Evolutionary conservation across 2,797 vertebrate species (phyloP).

Genomic region (Melanotaenia trifasciata): DNA sequence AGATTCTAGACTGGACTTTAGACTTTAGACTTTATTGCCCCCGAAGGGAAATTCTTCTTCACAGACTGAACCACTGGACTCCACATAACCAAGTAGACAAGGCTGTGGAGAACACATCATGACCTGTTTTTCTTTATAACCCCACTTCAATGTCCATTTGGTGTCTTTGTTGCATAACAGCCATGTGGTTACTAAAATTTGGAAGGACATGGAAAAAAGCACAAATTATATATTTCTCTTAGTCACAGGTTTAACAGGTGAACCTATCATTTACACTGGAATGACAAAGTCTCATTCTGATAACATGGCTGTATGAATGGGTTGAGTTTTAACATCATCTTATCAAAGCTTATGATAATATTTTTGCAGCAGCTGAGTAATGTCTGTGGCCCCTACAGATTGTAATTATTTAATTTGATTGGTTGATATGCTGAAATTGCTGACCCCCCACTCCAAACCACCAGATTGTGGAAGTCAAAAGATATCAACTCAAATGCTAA

Average conservation of each 20-base stretch:
- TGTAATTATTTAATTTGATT: slow-evolving; percentile 73
- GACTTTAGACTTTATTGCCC: no score
- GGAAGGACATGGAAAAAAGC: background rate
- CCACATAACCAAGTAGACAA: no score
- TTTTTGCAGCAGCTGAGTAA: slow-evolving; percentile 50
- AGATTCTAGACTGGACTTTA: no score
- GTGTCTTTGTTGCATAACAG: background rate
- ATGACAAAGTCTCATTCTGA: background rate
- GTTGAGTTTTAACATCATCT: slow-evolving; percentile 15
- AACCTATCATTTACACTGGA: background rate
- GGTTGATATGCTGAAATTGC: slow-evolving; percentile 66
- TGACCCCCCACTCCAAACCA: slow-evolving; percentile 36
- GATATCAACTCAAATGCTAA: slow-evolving; percentile 81
- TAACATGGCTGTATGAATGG: background rate
- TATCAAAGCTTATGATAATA: slow-evolving; percentile 7
- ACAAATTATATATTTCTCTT: background rate
- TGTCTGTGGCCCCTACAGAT: slow-evolving; percentile 47
- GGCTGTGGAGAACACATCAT: no score
- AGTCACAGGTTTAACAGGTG: background rate
- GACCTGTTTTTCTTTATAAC: no score
- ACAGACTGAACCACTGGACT: no score
- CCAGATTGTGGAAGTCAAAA: slow-evolving; percentile 69
- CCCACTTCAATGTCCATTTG: background rate
- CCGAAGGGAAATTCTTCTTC: no score
- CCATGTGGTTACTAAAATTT: background rate